These are phyloP conservation scores for Phortica magna DNA, from an alignment of 2,888 invertebrate genomes.

Conservation along the genomic window DNA sequence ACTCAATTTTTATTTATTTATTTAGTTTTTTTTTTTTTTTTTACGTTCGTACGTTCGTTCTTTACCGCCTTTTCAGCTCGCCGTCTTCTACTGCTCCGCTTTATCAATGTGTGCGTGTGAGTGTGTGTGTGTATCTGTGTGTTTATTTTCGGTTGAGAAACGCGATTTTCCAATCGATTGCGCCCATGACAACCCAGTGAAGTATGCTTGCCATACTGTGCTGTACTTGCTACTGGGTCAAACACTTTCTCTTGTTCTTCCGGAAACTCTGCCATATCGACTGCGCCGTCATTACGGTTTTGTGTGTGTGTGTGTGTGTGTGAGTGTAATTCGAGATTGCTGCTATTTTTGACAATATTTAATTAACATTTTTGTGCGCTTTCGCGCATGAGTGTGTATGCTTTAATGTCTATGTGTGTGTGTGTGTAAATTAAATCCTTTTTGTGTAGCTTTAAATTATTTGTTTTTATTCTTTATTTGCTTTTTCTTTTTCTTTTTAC, in stretches of 20 bases:
- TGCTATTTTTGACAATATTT: slow-evolving; percentile 44
- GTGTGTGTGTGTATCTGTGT: slow-evolving; percentile 36
- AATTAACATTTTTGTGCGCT: slow-evolving; percentile 30
- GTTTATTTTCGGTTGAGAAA: slow-evolving; percentile 45
- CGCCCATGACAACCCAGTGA: slow-evolving; percentile 45
- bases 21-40: slow-evolving; percentile 6
- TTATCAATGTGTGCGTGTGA: slow-evolving; percentile 18
- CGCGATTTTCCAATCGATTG: slow-evolving; percentile 56
- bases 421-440: slow-evolving; percentile 1
- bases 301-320: slow-evolving; percentile 25
- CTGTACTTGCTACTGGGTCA: no score
- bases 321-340: slow-evolving; percentile 27
- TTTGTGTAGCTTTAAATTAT: slow-evolving; percentile 9
- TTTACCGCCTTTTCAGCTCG: background rate
- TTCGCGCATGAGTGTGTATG: background rate
- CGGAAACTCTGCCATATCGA: no score
- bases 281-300: slow-evolving; percentile 15
- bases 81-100: background rate
- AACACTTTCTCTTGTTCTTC: no score
- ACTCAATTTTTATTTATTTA: background rate
- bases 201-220: slow-evolving; percentile 41
- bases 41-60: background rate
- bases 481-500: no score
- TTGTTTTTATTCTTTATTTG: background rate
- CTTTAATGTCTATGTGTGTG: background rate